Base-by-base conservation (phyloP, 2,113 vertebrate species). In the Pao palembangensis region DNA sequence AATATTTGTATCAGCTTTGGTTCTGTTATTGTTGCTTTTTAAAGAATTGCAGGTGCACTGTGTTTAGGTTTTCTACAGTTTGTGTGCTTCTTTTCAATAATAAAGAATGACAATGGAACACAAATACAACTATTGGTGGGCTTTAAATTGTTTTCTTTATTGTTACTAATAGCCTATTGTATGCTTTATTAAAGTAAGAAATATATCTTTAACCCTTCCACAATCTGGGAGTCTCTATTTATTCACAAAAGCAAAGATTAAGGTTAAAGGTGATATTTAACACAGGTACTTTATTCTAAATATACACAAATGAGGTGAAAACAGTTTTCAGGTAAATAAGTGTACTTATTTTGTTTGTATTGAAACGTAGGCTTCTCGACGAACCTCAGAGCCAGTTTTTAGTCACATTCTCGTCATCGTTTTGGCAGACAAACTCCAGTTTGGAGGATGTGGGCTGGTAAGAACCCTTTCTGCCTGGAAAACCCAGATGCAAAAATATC, bases 51-150 rank as follows among this genome's bases (percentile, higher is more conserved):
- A 87, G 83, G 58, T 79, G 84, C 87, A 86, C 88, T 84, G 82
- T 90, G 85, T 87, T 72, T 81, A 68, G 64, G 79, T 89, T 89
- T 91, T 91, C 81, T 90, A 88, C 86, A 78, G 86, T 85, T 91
- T 85, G 78, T 86, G 82, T 87, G 88, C 80, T 88, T 88, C 50
- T 82, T 82, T 89, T 90, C 78, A 84, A 81, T 89, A 91, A 91
- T 92, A 92, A 92, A 92, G 83, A 79, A 64, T 76, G 76, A 82
- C 62, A 71, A 64, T 80, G 69, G 67, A 77, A 57, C 73, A 48
- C 53, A 50, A 73, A 64, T 61, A 51, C 59, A 60, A 50, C 46
- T 13, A 42, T 13, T 8, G 52, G 58, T 76, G 43, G 17, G 62
- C 19, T 51, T 73, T 51, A 14, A 54, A 16, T 74, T 16, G 28